phyloP scores from a whole-genome alignment of 92 coral and sea anemone genomes.

The Zoanthus sansibaricus region DNA sequence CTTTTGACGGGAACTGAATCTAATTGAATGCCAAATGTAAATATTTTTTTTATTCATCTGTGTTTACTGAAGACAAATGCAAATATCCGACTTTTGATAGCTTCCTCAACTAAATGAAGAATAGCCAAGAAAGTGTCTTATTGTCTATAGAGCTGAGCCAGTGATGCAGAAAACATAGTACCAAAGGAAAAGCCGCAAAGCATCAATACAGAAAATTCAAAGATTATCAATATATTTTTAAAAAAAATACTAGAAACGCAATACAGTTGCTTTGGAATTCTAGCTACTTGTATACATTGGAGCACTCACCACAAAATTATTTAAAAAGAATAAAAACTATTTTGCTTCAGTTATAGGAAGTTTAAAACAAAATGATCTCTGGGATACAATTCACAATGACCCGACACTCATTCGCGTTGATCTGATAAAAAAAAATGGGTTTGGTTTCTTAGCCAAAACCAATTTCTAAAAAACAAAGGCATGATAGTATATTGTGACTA shows the following conservation, averaged over 20 bases:
- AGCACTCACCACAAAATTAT: not conserved
- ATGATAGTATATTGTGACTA: not conserved
- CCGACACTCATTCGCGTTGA: not conserved
- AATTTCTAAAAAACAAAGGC: not conserved
- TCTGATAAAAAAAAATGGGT: not conserved
- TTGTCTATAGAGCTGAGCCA: not conserved
- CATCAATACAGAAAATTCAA: not conserved
- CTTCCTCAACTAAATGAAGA: constrained; percentile 16
- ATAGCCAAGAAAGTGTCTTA: not conserved
- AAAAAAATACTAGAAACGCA: not conserved
- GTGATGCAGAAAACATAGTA: not conserved
- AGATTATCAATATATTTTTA: no score
- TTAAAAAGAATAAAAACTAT: not conserved
- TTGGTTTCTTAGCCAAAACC: constrained; percentile 9
- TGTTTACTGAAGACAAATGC: not conserved
- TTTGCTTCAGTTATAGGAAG: not conserved
- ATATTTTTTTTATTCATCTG: not conserved
- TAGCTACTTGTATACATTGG: not conserved
- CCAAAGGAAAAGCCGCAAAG: not conserved
- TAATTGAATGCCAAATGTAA: not conserved
- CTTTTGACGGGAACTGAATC: not conserved
- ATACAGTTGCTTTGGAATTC: not conserved
- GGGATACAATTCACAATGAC: constrained; percentile 9
- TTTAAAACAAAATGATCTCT: not conserved
- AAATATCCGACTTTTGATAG: not conserved